These are phyloP conservation scores for Carterocephalus palaemon DNA, from an alignment of 2,888 invertebrate genomes.

Conservation along the genomic window DNA sequence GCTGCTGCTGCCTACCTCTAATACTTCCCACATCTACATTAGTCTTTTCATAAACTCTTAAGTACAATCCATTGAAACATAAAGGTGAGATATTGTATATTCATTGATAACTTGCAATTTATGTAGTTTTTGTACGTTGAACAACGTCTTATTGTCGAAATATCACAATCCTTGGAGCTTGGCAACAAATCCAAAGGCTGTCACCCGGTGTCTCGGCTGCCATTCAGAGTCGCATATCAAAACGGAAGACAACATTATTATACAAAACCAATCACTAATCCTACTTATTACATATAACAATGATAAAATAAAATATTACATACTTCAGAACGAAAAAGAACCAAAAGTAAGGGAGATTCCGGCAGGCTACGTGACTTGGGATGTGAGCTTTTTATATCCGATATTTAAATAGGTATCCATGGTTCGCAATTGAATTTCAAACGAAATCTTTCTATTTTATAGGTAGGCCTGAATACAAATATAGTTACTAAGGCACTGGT, in stretches of 20 bases:
- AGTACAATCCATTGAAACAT: conserved; percentile 51
- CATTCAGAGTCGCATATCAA: conserved; percentile 43
- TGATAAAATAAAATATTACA: conserved; percentile 49
- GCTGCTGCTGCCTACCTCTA: conserved; percentile 43
- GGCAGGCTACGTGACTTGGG: conserved; percentile 15
- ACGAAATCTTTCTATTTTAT: no score
- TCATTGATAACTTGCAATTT: conserved; percentile 33
- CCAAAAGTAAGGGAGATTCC: conserved; percentile 33
- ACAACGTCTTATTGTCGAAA: conserved; percentile 62
- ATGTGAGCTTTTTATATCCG: background rate
- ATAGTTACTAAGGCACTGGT: no score
- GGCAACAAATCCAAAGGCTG: no score
- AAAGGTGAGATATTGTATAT: conserved; percentile 12
- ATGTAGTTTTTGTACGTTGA: conserved; percentile 42
- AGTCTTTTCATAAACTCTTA: conserved; percentile 62
- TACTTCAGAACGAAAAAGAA: conserved; percentile 21
- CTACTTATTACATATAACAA: conserved; percentile 34
- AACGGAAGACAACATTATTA: conserved; percentile 64
- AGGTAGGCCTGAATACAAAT: no score
- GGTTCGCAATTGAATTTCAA: no score
- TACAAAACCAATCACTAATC: conserved; percentile 33
- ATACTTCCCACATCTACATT: conserved; percentile 57
- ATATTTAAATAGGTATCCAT: no score
- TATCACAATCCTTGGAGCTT: conserved; percentile 55
- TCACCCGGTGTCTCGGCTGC: conserved; percentile 39